A percentile compares a stretch with the other conserved stretches of the same genome.
Evolutionary conservation across 2,797 vertebrate genomes (phyloP).

Genomic region (Pangasius krempfi): DNA sequence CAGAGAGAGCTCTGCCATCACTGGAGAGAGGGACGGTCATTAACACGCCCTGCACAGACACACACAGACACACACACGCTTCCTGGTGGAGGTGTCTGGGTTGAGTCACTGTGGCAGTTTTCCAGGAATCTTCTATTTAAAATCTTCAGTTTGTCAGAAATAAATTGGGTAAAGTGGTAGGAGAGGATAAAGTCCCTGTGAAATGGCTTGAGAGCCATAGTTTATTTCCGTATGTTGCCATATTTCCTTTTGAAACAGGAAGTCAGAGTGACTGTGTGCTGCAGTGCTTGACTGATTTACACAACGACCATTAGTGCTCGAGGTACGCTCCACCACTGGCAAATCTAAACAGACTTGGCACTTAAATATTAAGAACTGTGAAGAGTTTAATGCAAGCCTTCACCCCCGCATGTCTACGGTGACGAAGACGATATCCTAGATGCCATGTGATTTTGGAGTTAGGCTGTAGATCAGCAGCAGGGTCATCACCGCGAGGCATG

Average conservation of each 20-base stretch:
- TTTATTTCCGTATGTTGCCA: not conserved
- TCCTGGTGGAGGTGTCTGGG: slow-evolving; percentile 39
- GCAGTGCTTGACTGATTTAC: not conserved
- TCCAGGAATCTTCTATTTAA: slow-evolving; percentile 41
- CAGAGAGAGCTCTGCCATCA: slow-evolving; percentile 25
- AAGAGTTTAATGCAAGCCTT: not conserved
- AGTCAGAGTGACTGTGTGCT: too few relatives aligned
- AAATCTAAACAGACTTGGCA: not conserved
- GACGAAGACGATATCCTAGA: not conserved
- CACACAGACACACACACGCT: slow-evolving; percentile 17
- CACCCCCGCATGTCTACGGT: not conserved
- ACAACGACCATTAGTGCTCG: not conserved
- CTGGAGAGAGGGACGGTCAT: slow-evolving; percentile 27
- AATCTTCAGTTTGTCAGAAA: slow-evolving; percentile 39
- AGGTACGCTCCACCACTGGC: not conserved
- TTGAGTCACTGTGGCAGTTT: slow-evolving; percentile 31
- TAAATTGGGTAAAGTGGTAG: slow-evolving; percentile 41
- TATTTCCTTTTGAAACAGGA: not conserved
- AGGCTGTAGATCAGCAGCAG: not conserved
- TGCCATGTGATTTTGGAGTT: not conserved
- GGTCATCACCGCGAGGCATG: not conserved
- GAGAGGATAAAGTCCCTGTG: not conserved
- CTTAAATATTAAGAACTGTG: not conserved
- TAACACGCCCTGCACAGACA: slow-evolving; percentile 37
- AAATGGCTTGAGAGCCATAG: not conserved